A percentile compares a stretch with the other conserved stretches of the same genome.
phyloP scores from a whole-genome alignment of 1,140 invertebrate genomes.

The Phthorimaea operculella region DNA sequence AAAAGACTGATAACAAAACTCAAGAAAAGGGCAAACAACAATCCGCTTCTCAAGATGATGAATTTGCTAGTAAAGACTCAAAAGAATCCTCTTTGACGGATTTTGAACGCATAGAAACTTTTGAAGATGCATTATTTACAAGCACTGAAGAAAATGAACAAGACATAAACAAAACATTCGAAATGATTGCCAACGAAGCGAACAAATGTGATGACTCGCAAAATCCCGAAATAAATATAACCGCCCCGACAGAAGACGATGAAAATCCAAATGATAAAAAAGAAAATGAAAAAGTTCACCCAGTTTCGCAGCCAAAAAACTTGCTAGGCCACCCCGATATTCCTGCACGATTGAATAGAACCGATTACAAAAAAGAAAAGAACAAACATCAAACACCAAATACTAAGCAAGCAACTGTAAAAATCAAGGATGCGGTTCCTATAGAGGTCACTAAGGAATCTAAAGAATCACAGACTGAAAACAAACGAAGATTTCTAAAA shows the following conservation, averaged over 20 bases:
- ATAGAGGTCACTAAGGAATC: constrained; percentile 38
- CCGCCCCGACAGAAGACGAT: constrained; percentile 38
- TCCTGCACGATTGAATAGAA: constrained; percentile 67
- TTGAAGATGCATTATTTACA: constrained; percentile 57
- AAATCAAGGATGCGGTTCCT: constrained; percentile 56
- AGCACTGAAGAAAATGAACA: constrained; percentile 51
- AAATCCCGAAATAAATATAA: constrained; percentile 52
- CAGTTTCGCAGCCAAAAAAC: constrained; percentile 65
- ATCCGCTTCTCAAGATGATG: constrained; percentile 9
- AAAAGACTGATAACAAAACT: constrained; percentile 22
- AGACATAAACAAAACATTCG: constrained; percentile 56
- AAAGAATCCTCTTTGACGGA: constrained; percentile 4
- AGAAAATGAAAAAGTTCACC: constrained; percentile 30
- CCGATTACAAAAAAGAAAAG: constrained; percentile 66
- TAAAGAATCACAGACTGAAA: constrained; percentile 41
- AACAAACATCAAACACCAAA: constrained; percentile 47
- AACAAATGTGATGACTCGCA: constrained; percentile 12
- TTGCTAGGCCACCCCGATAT: constrained; percentile 64
- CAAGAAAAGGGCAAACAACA: constrained; percentile 46
- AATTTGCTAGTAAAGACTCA: neutral
- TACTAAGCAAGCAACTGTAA: constrained; percentile 48
- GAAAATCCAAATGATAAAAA: constrained; percentile 18
- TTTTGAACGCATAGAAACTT: constrained; percentile 52
- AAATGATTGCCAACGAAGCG: constrained; percentile 49
- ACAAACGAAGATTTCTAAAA: constrained; percentile 31